These are phyloP conservation scores for Cydia splendana DNA, from an alignment of 1,140 invertebrate species.

Conservation along the genomic window DNA sequence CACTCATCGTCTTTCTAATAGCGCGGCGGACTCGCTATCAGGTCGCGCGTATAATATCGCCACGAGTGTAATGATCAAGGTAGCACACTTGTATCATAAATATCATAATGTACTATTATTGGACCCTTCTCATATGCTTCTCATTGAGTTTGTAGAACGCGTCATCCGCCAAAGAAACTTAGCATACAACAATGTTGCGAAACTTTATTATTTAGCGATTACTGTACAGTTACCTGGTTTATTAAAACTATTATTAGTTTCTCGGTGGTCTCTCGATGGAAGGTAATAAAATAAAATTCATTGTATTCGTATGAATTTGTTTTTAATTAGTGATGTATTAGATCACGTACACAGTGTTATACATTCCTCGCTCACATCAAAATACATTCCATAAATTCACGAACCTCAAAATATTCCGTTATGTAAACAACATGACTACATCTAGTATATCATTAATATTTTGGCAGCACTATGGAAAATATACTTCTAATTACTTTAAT, in stretches of 20 bases:
- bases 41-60: no score
- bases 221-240: constrained; percentile 9
- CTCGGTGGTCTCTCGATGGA: background rate
- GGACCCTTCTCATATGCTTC: no score
- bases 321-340: constrained; percentile 70
- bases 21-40: no score
- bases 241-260: no score
- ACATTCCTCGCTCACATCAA: constrained; percentile 63
- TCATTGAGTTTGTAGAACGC: no score
- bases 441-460: constrained; percentile 67
- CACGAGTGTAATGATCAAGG: no score
- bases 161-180: no score
- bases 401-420: constrained; percentile 71
- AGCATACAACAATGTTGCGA: no score
- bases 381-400: constrained; percentile 69
- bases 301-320: constrained; percentile 54
- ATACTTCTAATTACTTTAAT: constrained; percentile 76
- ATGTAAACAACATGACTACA: constrained; percentile 74
- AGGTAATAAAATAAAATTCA: constrained; percentile 39
- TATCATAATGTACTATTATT: no score
- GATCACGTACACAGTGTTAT: constrained; percentile 66
- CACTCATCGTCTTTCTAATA: no score
- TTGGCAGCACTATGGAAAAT: constrained; percentile 80
- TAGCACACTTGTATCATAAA: no score
- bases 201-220: background rate